These are phyloP conservation scores for Phyllostomus hastatus DNA, from an alignment of 2,113 vertebrate species.

Conservation along the genomic window DNA sequence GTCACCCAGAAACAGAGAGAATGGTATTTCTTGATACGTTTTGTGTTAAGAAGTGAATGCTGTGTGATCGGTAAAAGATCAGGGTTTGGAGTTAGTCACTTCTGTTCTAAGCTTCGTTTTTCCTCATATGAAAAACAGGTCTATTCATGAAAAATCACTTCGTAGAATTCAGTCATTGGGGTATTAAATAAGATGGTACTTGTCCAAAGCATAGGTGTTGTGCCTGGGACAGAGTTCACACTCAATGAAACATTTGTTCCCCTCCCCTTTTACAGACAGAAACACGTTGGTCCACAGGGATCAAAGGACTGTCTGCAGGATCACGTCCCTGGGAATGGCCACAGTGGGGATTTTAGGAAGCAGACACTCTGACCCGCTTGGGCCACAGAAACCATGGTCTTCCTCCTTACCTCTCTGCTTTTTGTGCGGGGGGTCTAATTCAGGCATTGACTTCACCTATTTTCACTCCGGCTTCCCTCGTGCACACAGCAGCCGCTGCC, in stretches of 20 bases:
- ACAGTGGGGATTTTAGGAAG: not conserved
- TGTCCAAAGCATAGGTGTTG: not conserved
- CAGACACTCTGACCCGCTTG: not conserved
- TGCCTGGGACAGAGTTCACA: not conserved
- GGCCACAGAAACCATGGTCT: not conserved
- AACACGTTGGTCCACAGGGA: not conserved
- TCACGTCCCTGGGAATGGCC: rapidly evolving
- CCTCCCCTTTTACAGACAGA: not conserved
- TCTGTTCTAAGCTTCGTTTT: not conserved
- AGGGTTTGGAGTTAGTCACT: not conserved
- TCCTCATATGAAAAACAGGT: not conserved
- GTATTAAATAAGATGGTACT: not conserved
- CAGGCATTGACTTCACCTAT: not conserved
- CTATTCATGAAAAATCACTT: not conserved
- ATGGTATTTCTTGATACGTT: not conserved
- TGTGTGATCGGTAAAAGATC: not conserved
- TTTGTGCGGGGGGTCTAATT: rapidly evolving
- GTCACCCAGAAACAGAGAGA: not conserved
- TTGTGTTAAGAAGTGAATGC: not conserved
- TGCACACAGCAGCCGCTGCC: too few species aligned
- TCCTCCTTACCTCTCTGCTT: too few species aligned
- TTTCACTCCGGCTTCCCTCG: not conserved
- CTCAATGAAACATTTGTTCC: not conserved
- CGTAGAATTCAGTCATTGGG: not conserved
- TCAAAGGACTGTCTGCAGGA: not conserved